Base-by-base conservation (phyloP, 2,797 vertebrate species). In the Bufotes viridis region DNA sequence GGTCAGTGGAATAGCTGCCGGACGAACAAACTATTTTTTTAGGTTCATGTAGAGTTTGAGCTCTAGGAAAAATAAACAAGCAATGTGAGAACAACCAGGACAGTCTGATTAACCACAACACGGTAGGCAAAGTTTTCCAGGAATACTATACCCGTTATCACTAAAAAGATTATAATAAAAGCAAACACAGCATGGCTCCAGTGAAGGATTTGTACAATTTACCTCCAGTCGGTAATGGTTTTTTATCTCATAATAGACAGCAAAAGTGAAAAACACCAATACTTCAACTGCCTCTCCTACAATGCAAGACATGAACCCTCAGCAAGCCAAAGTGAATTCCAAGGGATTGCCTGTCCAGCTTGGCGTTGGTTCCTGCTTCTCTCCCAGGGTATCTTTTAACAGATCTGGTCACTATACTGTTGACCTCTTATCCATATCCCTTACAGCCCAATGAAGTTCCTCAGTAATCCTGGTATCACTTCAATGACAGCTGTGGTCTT, bases 361-460 rank as follows among this genome's bases (percentile, higher is more conserved):
- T 65, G 70, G 74, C 18, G 14, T 61, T 26, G 9, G 61, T 61
- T 83, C 70, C 80, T 51, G 34, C 74, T 53, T n/a, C 55, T 86
- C 80, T 89, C 80, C 80, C 88, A 83, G 63, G 61, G 78, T 87
- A 87, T 89, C 80, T 72, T 51, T 29, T 87, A 72, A 51, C 85
- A 80, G 74, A 13, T 72, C 57, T 58, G 61, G 67, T 57, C 24
- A 75, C 65, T 83, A 24, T 55, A 82, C 22, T 81, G 79, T 0
- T 53, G 61, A 83, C 24, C 57, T 51, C 22, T 75, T 69, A 9
- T 65, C 11, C 34, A 82, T 82, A 90, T 49, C 51, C 4, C 61
- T 82, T 22, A 65, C 90, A 84, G 82, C 65, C 17, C 87, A 53
- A 70, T 1, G 12, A 7, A 51, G 81, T 82, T 87, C 70, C 67